phyloP scores from a whole-genome alignment of 2,888 invertebrate species.

The Platycheirus rosarum region DNA sequence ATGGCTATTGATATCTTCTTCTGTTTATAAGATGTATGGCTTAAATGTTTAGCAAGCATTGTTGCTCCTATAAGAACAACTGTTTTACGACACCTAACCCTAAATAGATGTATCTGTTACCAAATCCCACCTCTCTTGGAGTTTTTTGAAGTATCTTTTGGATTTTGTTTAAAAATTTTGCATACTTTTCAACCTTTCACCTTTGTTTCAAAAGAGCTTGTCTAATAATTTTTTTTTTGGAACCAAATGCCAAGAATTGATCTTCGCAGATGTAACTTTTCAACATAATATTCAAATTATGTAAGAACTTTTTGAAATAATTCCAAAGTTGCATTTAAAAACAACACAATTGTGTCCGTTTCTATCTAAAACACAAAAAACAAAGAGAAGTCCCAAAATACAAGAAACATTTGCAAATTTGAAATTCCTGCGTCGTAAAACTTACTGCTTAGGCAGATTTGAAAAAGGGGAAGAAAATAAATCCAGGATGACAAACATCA shows the following conservation, averaged over 20 bases:
- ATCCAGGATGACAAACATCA: conserved; percentile 27
- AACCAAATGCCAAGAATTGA: neutral
- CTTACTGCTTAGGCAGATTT: conserved; percentile 33
- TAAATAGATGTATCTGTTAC: no score
- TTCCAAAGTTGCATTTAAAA: neutral
- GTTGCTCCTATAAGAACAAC: no score
- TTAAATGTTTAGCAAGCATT: no score
- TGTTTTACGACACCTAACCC: no score
- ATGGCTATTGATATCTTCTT: neutral
- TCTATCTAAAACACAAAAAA: neutral
- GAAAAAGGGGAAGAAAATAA: neutral
- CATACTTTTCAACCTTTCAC: neutral
- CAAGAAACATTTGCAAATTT: neutral
- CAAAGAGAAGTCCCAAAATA: neutral
- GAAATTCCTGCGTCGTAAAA: conserved; percentile 10
- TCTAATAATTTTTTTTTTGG: no score
- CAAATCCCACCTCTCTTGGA: no score
- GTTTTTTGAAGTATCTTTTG: no score
- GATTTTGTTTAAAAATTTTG: no score
- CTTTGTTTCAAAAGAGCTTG: no score
- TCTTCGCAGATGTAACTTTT: conserved; percentile 36
- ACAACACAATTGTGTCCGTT: no score
- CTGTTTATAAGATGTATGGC: no score
- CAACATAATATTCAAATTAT: conserved; percentile 18
- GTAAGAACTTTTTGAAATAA: conserved; percentile 26